Percentiles rank a stretch among this genome's conserved stretches.
These are phyloP conservation scores for Tragelaphus strepsiceros DNA, from an alignment of 2,113 vertebrate genomes.

Conservation along the genomic window DNA sequence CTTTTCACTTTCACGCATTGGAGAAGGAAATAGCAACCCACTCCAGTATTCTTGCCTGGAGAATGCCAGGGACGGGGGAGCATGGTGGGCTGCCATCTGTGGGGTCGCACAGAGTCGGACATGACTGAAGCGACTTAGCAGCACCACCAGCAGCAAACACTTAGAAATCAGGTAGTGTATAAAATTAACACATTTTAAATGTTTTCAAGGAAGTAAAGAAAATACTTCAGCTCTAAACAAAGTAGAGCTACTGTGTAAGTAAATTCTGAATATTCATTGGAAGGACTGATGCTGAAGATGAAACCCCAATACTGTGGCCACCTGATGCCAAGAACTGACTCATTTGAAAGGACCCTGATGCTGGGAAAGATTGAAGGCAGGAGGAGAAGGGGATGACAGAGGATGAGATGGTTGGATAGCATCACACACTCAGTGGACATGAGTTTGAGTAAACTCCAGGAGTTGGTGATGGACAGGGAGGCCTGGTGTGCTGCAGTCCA, in stretches of 20 bases:
- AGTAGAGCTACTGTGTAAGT: background rate
- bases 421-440: background rate
- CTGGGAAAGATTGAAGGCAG: background rate
- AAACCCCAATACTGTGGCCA: background rate
- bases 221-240: background rate
- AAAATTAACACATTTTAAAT: background rate
- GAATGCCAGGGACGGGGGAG: too few relatives aligned
- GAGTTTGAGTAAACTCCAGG: background rate
- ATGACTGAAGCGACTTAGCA: fast-evolving
- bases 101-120: fast-evolving
- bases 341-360: background rate
- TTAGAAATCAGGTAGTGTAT: background rate
- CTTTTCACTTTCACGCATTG: too few relatives aligned
- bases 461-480: background rate
- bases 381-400: background rate
- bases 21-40: too few relatives aligned
- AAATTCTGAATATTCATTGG: background rate
- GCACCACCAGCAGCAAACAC: background rate
- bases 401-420: background rate
- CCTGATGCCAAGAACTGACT: background rate
- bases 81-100: too few relatives aligned
- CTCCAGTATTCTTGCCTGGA: too few relatives aligned
- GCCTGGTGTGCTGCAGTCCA: fast-evolving
- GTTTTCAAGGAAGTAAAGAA: background rate
- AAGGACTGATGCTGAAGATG: background rate